Base-by-base conservation (phyloP, 2,113 vertebrate species). In the Erinaceus europaeus region DNA sequence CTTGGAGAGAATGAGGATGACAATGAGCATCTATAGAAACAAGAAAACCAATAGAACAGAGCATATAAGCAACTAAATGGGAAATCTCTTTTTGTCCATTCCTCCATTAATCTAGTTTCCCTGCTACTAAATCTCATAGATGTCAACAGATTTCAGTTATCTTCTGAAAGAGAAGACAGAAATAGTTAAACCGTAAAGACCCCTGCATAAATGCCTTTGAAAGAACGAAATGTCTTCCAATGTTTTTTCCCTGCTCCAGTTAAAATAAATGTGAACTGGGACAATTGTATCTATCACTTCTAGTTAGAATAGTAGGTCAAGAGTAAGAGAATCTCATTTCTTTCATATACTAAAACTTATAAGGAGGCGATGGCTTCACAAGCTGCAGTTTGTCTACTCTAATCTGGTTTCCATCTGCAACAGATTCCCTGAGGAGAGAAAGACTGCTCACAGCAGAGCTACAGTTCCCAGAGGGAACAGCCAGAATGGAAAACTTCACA, bases 401-500 rank as follows among this genome's bases (percentile, higher is more conserved):
- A 53, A 81, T 95, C 85, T 92, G 50, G 74, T 10, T 82, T 91
- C n/a, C 18, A 13, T 68, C 13, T 76, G 72, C 92, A 94, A 79
- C 9, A 44, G 38, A 12, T 86, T 89, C 83, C 42, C 1, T 1
- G 71, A 87, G 40, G 61, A 2, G 32, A 83, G 68, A 52, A 74
- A 13, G 32, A 0, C 14, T 20, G 29, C 9, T 92, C 2, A 68
- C 52, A 38, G 62, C 68, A 65, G 59, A 55, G 9, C 76, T 23
- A 78, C 17, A 57, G 5, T 75, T 93, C 62, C 62, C 61, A 61
- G 44, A 87, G 55, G 48, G 57, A 88, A 59, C 46, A 91, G 79
- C 36, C 23, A 2, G 73, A 95, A 86, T 32, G 2, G 87, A 96
- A 94, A 25, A 71, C 73, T 89, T 93, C 40, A 88, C 27, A 57